A percentile compares a stretch with the other conserved stretches of the same genome.
These are phyloP conservation scores for Flabesymbios commensalis DNA, from an alignment of 2,888 invertebrate species.

Conservation along the genomic window DNA sequence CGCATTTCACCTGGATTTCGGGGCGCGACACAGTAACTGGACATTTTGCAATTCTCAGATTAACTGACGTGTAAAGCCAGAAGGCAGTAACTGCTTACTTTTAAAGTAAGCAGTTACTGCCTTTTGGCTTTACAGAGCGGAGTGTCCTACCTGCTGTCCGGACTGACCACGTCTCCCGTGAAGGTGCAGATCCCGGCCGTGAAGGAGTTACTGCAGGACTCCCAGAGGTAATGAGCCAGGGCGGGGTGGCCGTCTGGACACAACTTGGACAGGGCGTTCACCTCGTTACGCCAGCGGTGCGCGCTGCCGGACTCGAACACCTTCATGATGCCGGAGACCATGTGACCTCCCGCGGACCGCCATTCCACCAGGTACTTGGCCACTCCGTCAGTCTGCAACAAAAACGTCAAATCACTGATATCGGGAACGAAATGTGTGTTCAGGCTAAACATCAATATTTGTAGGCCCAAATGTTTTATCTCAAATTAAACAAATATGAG, in stretches of 20 bases:
- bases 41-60: too few species aligned
- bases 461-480: too few species aligned
- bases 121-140: too few species aligned
- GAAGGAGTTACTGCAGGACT: constrained; percentile 3
- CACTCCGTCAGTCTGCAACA: not conserved
- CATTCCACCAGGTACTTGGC: constrained; percentile 13
- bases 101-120: too few species aligned
- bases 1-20: too few species aligned
- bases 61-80: too few species aligned
- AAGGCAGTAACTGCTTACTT: too few species aligned
- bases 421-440: too few species aligned
- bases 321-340: constrained; percentile 18
- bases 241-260: constrained; percentile 13
- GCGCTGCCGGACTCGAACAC: constrained; percentile 2
- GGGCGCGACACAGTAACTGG: too few species aligned
- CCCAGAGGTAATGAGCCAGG: constrained; percentile 20
- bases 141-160: constrained; percentile 7
- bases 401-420: too few species aligned
- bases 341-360: not conserved
- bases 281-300: constrained; percentile 13
- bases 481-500: too few species aligned
- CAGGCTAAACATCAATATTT: too few species aligned
- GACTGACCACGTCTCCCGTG: constrained; percentile 12
- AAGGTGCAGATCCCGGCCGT: constrained; percentile 1
- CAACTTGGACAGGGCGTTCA: constrained; percentile 11